phyloP scores from a whole-genome alignment of 2,888 invertebrate species.

The Falcaria lacertinaria region DNA sequence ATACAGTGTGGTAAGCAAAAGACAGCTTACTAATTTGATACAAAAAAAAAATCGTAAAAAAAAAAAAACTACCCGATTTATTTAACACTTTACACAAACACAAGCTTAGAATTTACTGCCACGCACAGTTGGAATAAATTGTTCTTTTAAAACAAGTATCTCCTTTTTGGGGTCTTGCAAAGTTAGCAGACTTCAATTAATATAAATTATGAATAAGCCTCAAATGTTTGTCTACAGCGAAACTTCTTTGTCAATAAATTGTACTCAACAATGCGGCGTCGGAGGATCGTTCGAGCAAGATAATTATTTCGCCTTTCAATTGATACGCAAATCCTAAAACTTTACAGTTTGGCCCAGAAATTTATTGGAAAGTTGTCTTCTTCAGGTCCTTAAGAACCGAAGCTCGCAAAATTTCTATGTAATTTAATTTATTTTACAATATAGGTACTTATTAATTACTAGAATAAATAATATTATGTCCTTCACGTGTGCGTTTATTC shows the following conservation, averaged over 20 bases:
- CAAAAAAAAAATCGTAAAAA: too few relatives aligned
- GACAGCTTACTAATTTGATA: too few relatives aligned
- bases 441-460: too few relatives aligned
- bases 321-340: too few relatives aligned
- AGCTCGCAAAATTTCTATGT: too few relatives aligned
- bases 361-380: too few relatives aligned
- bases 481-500: too few relatives aligned
- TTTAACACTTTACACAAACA: conserved; percentile 11
- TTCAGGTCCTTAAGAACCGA: too few relatives aligned
- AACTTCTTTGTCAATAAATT: conserved; percentile 29
- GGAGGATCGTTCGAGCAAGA: conserved; percentile 9
- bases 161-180: conserved; percentile 23
- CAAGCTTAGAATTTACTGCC: conserved; percentile 18
- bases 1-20: too few relatives aligned
- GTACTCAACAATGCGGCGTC: conserved; percentile 16
- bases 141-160: conserved; percentile 40
- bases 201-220: conserved; percentile 39
- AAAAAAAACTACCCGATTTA: conserved; percentile 4
- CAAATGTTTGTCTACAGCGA: conserved; percentile 12
- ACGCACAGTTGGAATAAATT: conserved; percentile 38
- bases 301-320: conserved; percentile 5
- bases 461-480: too few relatives aligned
- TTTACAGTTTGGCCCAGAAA: too few relatives aligned
- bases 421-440: too few relatives aligned
- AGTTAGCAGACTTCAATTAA: conserved; percentile 35